phyloP scores from a whole-genome alignment of 2,888 invertebrate species.

The Oasisia sp. region DNA sequence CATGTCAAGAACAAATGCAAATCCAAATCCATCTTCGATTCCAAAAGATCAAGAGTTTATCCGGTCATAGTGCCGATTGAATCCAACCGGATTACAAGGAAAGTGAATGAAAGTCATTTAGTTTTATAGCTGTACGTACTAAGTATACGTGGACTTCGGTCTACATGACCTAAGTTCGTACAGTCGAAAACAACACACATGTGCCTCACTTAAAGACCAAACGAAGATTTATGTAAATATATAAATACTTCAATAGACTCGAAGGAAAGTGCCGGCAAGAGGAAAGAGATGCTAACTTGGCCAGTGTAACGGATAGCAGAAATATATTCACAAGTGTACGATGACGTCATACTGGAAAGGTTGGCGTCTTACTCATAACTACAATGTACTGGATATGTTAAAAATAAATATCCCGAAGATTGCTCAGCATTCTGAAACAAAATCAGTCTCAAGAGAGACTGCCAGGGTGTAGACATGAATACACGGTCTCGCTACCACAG shows the following conservation, averaged over 20 bases:
- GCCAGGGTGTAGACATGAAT: no score
- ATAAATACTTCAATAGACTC: not conserved
- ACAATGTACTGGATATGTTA: no score
- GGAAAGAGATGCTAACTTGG: no score
- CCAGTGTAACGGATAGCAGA: no score
- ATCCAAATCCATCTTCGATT: not conserved
- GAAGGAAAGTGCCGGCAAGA: no score
- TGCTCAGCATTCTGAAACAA: no score
- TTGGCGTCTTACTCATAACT: no score
- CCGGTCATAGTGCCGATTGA: not conserved
- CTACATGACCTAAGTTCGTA: not conserved
- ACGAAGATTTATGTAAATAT: not conserved
- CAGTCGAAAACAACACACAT: not conserved
- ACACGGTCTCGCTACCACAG: no score
- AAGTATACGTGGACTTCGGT: not conserved
- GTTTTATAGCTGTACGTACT: not conserved
- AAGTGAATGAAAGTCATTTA: not conserved
- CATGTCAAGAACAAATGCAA: not conserved
- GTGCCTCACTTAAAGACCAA: not conserved
- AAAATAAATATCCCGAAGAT: no score
- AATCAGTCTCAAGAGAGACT: no score
- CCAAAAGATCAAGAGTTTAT: not conserved
- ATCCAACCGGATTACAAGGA: not conserved
- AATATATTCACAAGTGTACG: no score
- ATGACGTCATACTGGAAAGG: no score